Percentiles rank a stretch among this genome's conserved stretches.
These are phyloP conservation scores for Phymatocera aterrima DNA, from an alignment of 2,888 invertebrate species.

Conservation along the genomic window DNA sequence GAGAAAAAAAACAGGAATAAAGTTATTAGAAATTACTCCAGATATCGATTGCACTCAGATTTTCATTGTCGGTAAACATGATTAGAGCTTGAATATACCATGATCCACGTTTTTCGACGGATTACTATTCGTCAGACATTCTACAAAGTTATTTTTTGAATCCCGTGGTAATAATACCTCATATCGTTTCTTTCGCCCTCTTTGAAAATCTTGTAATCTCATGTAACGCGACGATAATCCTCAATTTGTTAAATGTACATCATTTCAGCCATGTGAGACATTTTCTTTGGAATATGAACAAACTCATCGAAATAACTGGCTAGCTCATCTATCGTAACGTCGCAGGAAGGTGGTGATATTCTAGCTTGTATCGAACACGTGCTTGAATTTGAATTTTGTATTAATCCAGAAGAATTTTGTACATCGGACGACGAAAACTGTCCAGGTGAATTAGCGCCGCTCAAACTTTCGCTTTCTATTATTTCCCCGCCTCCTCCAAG, in stretches of 20 bases:
- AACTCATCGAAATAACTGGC: conserved; percentile 97
- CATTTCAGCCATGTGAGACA: conserved; percentile 99
- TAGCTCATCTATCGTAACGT: conserved; percentile 95
- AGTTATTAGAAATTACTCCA: no score
- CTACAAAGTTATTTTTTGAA: no score
- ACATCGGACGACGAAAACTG: conserved; percentile 23
- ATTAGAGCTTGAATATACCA: no score
- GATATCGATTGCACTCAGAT: no score
- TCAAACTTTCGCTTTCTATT: conserved; percentile 49
- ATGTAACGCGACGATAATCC: not conserved
- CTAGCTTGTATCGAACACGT: conserved; percentile 88
- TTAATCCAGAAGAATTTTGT: conserved; percentile 50
- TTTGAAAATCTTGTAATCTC: not conserved
- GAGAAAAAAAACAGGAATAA: no score
- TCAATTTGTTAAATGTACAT: conserved; percentile 90
- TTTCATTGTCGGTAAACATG: no score
- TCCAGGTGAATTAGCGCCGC: not conserved
- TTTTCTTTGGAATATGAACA: conserved; percentile 97
- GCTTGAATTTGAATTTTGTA: conserved; percentile 66
- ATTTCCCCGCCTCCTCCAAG: conserved; percentile 69
- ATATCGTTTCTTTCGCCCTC: not conserved
- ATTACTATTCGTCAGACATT: no score
- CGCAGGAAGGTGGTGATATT: conserved; percentile 83
- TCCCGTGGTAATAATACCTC: no score
- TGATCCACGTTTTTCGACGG: no score